These are phyloP conservation scores for Ectemnius lituratus DNA, from an alignment of 2,888 invertebrate species.

Conservation along the genomic window DNA sequence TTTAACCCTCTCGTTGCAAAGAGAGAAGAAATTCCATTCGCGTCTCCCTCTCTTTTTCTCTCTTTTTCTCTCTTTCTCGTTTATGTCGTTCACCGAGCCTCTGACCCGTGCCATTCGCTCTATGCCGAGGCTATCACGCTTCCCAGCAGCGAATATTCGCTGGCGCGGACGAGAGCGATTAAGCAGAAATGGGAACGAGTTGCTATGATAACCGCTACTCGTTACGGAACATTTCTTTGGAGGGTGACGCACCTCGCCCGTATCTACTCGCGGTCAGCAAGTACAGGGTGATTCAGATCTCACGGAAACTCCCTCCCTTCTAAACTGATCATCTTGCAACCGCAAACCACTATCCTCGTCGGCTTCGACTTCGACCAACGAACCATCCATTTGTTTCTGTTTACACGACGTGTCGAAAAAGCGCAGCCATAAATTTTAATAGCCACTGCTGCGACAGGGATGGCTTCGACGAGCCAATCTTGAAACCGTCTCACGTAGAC, in stretches of 20 bases:
- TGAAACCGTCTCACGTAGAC: slow-evolving; percentile 43
- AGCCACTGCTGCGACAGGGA: slow-evolving; percentile 4
- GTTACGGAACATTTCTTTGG: slow-evolving; percentile 57
- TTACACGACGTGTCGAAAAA: slow-evolving; percentile 26
- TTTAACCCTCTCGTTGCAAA: slow-evolving; percentile 18
- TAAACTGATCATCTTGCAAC: too few relatives aligned
- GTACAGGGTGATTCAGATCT: slow-evolving; percentile 28
- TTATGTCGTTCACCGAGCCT: background rate
- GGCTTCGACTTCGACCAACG: background rate
- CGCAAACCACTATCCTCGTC: too few relatives aligned
- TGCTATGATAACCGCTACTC: slow-evolving; percentile 57
- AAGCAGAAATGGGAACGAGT: slow-evolving; percentile 55
- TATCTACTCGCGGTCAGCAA: slow-evolving; percentile 26
- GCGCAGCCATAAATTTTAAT: slow-evolving; percentile 43
- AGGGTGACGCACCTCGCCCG: slow-evolving; percentile 38
- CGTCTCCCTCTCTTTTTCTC: background rate
- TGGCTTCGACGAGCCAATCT: background rate
- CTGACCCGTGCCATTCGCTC: slow-evolving; percentile 15
- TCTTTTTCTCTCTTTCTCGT: background rate
- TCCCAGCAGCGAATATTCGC: slow-evolving; percentile 33
- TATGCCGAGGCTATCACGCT: slow-evolving; percentile 13
- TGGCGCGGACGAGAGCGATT: slow-evolving; percentile 45
- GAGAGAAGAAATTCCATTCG: too few relatives aligned
- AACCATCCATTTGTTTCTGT: slow-evolving; percentile 21
- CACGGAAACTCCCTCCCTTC: too few relatives aligned